Conservation (phyloP, 2,888 invertebrate species). For the Pocota personata region DNA sequence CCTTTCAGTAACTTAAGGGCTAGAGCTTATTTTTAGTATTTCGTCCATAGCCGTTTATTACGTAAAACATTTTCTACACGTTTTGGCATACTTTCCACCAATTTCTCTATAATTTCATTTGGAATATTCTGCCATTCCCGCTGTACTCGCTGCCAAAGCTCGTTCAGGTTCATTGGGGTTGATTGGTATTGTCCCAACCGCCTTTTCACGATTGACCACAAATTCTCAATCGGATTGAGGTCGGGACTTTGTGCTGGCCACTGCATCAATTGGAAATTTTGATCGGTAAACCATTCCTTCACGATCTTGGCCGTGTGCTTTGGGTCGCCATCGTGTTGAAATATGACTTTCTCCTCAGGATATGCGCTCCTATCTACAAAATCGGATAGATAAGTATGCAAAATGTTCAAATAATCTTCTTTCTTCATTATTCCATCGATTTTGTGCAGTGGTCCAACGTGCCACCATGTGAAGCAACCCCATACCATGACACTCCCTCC, state of each 20-base stretch:
- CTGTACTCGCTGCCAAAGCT: not conserved
- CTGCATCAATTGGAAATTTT: conserved; percentile 21
- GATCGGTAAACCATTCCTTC: conserved; percentile 10
- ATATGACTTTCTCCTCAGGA: not conserved
- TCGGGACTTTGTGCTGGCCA: conserved; percentile 2
- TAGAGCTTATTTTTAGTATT: too few relatives aligned
- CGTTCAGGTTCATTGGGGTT: not conserved
- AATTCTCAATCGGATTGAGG: too few relatives aligned
- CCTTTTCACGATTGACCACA: too few relatives aligned
- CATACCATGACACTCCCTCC: too few relatives aligned
- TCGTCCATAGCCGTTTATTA: too few relatives aligned
- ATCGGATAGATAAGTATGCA: not conserved
- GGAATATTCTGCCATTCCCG: not conserved
- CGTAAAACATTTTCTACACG: too few relatives aligned
- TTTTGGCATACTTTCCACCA: too few relatives aligned
- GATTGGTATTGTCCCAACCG: not conserved
- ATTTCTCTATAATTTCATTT: not conserved
- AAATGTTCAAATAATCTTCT: not conserved
- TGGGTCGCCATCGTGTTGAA: conserved; percentile 18
- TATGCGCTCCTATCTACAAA: not conserved
- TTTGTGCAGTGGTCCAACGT: not conserved
- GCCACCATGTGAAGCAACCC: not conserved
- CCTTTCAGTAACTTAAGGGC: too few relatives aligned
- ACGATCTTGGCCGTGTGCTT: conserved; percentile 21
- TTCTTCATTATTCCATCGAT: not conserved